These are phyloP conservation scores for Notocelia uddmanniana DNA, from an alignment of 2,888 invertebrate species.

Conservation along the genomic window DNA sequence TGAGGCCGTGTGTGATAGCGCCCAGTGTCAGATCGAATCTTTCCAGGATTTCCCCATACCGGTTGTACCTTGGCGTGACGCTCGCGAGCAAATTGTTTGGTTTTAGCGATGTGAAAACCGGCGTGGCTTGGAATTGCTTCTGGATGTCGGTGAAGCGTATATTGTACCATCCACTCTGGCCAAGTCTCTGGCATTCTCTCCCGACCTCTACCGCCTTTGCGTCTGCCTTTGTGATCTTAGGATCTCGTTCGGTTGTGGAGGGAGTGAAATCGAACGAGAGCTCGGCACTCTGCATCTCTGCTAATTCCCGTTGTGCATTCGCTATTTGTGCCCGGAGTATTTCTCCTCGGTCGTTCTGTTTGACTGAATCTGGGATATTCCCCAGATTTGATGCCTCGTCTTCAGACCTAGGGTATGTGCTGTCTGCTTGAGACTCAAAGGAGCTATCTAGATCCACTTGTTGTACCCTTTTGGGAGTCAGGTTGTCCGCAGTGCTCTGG, in stretches of 20 bases:
- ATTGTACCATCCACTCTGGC: constrained; percentile 3
- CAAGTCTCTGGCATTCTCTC: neutral
- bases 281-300: neutral
- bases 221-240: neutral
- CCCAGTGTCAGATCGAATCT: neutral
- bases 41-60: neutral
- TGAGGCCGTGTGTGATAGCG: neutral
- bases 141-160: neutral
- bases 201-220: neutral
- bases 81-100: neutral
- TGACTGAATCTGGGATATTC: neutral
- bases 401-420: neutral
- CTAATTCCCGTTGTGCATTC: neutral
- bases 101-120: neutral
- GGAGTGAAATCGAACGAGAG: neutral
- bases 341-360: neutral
- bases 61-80: neutral
- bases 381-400: neutral
- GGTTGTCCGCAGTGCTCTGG: neutral
- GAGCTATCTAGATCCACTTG: neutral
- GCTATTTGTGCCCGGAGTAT: neutral
- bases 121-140: constrained; percentile 1
- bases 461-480: neutral
- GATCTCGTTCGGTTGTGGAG: neutral
- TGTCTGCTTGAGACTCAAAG: neutral